Evolutionary conservation across 2,113 vertebrate species (phyloP).

Genomic region (Eudyptes chrysolophus): DNA sequence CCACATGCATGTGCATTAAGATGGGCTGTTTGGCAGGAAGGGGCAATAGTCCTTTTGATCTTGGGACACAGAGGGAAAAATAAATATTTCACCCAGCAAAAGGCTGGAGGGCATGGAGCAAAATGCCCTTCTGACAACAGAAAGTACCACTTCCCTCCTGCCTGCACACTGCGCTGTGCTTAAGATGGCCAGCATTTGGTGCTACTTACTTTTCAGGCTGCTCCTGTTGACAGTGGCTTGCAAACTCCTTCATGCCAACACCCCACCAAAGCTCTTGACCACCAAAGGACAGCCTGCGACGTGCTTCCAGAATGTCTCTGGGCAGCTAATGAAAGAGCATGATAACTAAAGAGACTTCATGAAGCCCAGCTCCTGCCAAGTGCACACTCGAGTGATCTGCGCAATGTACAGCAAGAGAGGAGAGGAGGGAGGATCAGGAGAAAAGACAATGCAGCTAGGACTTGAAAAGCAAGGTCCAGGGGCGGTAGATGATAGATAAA

Average conservation of each 20-base stretch:
- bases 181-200: not conserved
- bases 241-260: not conserved
- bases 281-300: not conserved
- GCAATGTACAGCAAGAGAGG: not conserved
- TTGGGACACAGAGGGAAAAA: not conserved
- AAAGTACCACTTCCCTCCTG: not conserved
- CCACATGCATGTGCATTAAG: not conserved
- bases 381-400: not conserved
- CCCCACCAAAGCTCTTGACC: not conserved
- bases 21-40: not conserved
- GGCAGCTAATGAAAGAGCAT: not conserved
- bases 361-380: not conserved
- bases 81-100: not conserved
- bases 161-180: fast-evolving
- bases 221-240: not conserved
- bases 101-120: not conserved
- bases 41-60: not conserved
- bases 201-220: not conserved
- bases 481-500: not conserved
- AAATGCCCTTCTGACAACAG: not conserved
- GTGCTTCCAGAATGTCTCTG: not conserved
- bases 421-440: not conserved
- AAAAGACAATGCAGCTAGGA: not conserved
- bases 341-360: not conserved
- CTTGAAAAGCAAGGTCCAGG: not conserved